A percentile compares a stretch with the other conserved stretches of the same genome.
phyloP scores from a whole-genome alignment of 2,797 vertebrate species.

The Molothrus aeneus region DNA sequence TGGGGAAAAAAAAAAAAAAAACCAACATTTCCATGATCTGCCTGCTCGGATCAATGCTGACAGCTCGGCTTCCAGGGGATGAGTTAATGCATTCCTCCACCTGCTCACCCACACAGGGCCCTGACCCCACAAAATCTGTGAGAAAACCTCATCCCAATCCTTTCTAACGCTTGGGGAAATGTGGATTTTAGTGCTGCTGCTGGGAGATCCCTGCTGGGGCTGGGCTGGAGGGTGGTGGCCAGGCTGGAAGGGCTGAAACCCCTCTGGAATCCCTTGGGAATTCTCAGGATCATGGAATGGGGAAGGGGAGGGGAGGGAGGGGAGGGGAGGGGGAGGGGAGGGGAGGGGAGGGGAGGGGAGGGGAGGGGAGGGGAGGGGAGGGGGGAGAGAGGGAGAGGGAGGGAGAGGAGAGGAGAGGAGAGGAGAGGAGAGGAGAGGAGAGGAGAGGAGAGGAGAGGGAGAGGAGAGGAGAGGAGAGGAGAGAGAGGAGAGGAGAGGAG shows the following conservation, averaged over 20 bases:
- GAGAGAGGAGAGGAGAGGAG: too few relatives aligned
- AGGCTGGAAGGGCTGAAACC: background rate
- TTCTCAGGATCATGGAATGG: too few relatives aligned
- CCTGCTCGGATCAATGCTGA: background rate
- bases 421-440: too few relatives aligned
- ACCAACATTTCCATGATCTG: background rate
- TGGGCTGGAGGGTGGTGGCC: background rate
- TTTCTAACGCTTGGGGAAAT: rapidly evolving
- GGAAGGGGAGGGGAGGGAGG: too few relatives aligned
- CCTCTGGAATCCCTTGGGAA: background rate
- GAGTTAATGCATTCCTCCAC: background rate
- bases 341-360: too few relatives aligned
- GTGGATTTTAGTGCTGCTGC: rapidly evolving
- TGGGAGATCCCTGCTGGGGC: background rate
- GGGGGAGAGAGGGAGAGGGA: too few relatives aligned
- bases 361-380: too few relatives aligned
- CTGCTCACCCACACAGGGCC: background rate
- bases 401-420: too few relatives aligned
- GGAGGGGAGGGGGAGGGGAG: too few relatives aligned
- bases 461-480: too few relatives aligned
- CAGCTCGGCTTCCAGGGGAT: background rate
- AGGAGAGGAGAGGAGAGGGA: too few relatives aligned
- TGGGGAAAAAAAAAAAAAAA: too few relatives aligned
- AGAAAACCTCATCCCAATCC: rapidly evolving
- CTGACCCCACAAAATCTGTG: background rate